Evolutionary conservation across 2,888 invertebrate species (phyloP).

Genomic region (Entomobrya multifasciata): DNA sequence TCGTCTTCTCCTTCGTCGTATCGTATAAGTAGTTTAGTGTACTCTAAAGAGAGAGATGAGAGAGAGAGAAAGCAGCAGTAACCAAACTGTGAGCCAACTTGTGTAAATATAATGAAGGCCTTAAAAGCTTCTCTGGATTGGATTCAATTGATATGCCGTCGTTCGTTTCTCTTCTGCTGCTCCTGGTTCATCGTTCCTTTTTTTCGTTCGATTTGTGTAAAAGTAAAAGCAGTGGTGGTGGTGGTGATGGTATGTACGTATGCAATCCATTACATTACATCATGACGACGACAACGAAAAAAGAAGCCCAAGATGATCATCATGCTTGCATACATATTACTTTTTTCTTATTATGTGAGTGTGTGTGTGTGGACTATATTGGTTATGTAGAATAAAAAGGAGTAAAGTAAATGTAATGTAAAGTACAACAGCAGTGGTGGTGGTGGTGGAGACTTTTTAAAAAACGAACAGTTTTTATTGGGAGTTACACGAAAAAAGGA

Average conservation of each 20-base stretch:
- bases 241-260: slow-evolving; percentile 42
- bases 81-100: slow-evolving; percentile 71
- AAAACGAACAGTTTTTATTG: slow-evolving; percentile 53
- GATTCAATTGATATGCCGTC: slow-evolving; percentile 78
- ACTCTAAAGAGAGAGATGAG: slow-evolving; percentile 27
- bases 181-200: slow-evolving; percentile 6
- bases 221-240: slow-evolving; percentile 50
- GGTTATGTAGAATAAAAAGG: slow-evolving; percentile 18
- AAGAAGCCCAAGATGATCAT: slow-evolving; percentile 35
- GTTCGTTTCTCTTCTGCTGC: slow-evolving; percentile 6
- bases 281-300: slow-evolving; percentile 44
- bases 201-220: slow-evolving; percentile 43
- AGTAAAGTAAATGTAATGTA: slow-evolving; percentile 43
- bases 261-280: slow-evolving; percentile 64
- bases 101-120: slow-evolving; percentile 80
- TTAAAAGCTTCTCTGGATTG: slow-evolving; percentile 78
- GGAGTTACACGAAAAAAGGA: slow-evolving; percentile 47
- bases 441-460: slow-evolving; percentile 42
- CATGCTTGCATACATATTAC: slow-evolving; percentile 59
- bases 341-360: slow-evolving; percentile 25
- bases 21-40: slow-evolving; percentile 41
- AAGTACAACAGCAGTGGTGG: slow-evolving; percentile 34
- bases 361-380: slow-evolving; percentile 10
- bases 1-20: slow-evolving; percentile 10
- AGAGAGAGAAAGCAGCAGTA: slow-evolving; percentile 25